phyloP scores from a whole-genome alignment of 2,888 invertebrate genomes.

The Amblyjoppa proteus region DNA sequence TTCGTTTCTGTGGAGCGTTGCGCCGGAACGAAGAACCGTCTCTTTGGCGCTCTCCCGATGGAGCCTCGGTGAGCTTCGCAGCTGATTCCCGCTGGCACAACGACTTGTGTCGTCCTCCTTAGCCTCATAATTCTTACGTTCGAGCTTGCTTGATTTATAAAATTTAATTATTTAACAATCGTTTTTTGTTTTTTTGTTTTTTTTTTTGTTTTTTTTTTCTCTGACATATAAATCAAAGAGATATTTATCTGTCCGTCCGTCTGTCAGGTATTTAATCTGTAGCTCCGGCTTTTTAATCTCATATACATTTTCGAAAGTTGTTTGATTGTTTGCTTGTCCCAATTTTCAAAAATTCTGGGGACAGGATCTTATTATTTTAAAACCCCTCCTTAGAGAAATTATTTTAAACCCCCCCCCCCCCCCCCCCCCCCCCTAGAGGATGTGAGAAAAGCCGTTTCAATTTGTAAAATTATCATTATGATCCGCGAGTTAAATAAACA shows the following conservation, averaged over 20 bases:
- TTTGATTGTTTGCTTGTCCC: too few species aligned
- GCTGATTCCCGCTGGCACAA: not conserved
- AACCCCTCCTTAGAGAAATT: too few species aligned
- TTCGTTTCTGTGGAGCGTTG: constrained; percentile 11
- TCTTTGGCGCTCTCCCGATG: not conserved
- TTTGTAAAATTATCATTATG: too few species aligned
- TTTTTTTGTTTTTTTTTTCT: not conserved
- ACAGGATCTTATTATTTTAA: too few species aligned
- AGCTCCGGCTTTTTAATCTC: too few species aligned
- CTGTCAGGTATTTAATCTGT: not conserved
- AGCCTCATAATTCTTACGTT: not conserved
- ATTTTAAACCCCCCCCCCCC: too few species aligned
- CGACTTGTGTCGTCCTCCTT: constrained; percentile 2
- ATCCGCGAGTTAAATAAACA: too few species aligned
- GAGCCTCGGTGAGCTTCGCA: not conserved
- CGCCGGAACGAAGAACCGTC: constrained; percentile 7
- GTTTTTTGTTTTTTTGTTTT: not conserved
- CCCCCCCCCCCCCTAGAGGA: too few species aligned
- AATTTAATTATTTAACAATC: not conserved
- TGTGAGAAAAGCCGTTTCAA: too few species aligned
- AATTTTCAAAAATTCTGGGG: too few species aligned
- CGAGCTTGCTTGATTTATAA: not conserved
- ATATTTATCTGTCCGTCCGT: not conserved
- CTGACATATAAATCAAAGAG: not conserved
- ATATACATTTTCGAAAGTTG: too few species aligned